Evolutionary conservation across 2,888 invertebrate genomes (phyloP).

Genomic region (Apoda limacodes): DNA sequence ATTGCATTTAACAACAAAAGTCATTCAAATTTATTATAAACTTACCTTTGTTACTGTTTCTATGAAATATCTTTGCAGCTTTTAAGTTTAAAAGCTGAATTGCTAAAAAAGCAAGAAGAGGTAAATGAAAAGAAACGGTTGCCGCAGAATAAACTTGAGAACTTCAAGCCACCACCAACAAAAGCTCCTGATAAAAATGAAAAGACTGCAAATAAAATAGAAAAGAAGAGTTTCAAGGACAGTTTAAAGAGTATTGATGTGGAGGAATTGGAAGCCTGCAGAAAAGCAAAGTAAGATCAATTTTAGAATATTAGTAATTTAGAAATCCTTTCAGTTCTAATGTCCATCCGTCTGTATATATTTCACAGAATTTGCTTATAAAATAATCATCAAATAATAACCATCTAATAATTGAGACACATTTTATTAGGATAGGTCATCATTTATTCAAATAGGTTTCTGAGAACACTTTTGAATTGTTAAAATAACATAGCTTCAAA

Average conservation of each 20-base stretch:
- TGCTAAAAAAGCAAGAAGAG: conserved; percentile 88
- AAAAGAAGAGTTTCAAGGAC: conserved; percentile 41
- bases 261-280: conserved; percentile 59
- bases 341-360: no score
- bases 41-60: conserved; percentile 2
- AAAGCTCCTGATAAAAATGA: conserved; percentile 51
- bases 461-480: no score
- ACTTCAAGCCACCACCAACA: conserved; percentile 47
- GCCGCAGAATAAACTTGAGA: conserved; percentile 63
- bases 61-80: conserved; percentile 46
- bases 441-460: no score
- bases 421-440: no score
- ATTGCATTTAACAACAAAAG: no score
- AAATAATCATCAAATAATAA: no score
- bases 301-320: conserved; percentile 9
- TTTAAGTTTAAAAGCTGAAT: conserved; percentile 90
- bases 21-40: no score
- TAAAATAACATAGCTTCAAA: no score
- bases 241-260: conserved; percentile 43
- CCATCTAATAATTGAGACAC: no score
- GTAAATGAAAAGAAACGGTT: conserved; percentile 74
- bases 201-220: conserved; percentile 34
- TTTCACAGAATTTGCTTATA: no score
- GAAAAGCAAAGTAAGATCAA: conserved; percentile 42
- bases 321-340: no score